Conservation (phyloP, 2,888 invertebrate genomes). For the Clusia tigrina region DNA sequence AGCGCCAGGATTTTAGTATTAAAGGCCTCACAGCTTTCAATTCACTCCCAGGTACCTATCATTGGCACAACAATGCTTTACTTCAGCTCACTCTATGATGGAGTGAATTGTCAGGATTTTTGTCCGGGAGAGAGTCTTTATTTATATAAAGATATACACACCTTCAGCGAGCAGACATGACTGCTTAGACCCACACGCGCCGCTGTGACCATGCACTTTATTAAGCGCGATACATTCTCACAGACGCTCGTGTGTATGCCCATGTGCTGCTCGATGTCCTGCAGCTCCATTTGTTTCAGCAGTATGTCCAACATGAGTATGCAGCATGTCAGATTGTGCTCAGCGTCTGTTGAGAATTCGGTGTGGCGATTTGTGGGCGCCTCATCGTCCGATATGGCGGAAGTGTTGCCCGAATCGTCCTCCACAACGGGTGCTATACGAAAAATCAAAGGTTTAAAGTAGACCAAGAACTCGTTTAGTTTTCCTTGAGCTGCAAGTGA, state of each 20-base stretch:
- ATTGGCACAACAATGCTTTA: no score
- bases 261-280: slow-evolving; percentile 82
- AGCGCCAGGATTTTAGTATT: no score
- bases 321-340: slow-evolving; percentile 89
- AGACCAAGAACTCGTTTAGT: background rate
- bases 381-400: slow-evolving; percentile 76
- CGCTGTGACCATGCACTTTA: slow-evolving; percentile 79
- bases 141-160: no score
- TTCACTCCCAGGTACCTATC: background rate
- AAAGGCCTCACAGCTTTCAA: background rate
- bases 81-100: background rate
- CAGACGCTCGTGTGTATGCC: slow-evolving; percentile 80
- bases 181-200: slow-evolving; percentile 74
- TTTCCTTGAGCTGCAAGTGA: slow-evolving; percentile 24
- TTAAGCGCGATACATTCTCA: slow-evolving; percentile 76
- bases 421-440: slow-evolving; percentile 71
- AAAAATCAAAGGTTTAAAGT: background rate
- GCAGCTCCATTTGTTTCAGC: slow-evolving; percentile 91
- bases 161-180: slow-evolving; percentile 69
- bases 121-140: no score
- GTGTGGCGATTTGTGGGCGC: slow-evolving; percentile 70
- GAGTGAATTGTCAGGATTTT: background rate
- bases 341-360: slow-evolving; percentile 76
- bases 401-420: slow-evolving; percentile 74
- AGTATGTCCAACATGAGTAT: slow-evolving; percentile 95